Evolutionary conservation across 1,140 invertebrate genomes (phyloP).

Genomic region (Meloidogyne exigua): DNA sequence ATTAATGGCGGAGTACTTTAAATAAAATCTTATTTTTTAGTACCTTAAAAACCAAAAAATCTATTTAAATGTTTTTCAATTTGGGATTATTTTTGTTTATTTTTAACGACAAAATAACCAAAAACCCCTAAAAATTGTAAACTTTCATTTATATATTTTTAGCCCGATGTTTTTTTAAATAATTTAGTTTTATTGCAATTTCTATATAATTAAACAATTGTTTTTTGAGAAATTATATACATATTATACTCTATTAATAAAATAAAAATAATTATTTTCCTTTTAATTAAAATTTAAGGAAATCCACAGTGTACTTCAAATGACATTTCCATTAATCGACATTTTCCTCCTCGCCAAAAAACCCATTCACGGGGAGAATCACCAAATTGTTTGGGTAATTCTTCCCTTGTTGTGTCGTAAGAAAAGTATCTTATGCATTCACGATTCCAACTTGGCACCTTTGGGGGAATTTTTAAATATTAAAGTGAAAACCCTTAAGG

Average conservation of each 20-base stretch:
- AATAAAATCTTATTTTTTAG: too few relatives aligned
- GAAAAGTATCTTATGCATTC: slow-evolving; percentile 29
- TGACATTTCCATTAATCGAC: slow-evolving; percentile 26
- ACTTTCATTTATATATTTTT: neutral
- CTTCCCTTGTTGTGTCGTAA: slow-evolving; percentile 18
- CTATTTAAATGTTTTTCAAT: too few relatives aligned
- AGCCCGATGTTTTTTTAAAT: neutral
- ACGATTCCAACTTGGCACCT: slow-evolving; percentile 22
- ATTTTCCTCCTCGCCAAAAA: slow-evolving; percentile 23
- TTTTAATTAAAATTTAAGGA: slow-evolving; percentile 3
- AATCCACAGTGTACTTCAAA: slow-evolving; percentile 34
- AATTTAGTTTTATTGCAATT: neutral
- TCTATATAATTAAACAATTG: neutral
- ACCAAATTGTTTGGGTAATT: neutral
- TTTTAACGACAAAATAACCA: too few relatives aligned
- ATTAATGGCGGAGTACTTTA: too few relatives aligned
- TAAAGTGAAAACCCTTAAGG: neutral
- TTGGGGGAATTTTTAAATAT: neutral
- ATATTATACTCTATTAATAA: too few relatives aligned
- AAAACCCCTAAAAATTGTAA: neutral
- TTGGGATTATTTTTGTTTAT: too few relatives aligned
- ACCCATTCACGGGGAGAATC: slow-evolving; percentile 19
- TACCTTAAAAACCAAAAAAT: too few relatives aligned
- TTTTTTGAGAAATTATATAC: too few relatives aligned
- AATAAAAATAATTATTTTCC: too few relatives aligned